Evolutionary conservation across 2,113 vertebrate genomes (phyloP), one percentile per base, ranked within the genome.

Genomic region (Poeciliopsis prolifica): DNA sequence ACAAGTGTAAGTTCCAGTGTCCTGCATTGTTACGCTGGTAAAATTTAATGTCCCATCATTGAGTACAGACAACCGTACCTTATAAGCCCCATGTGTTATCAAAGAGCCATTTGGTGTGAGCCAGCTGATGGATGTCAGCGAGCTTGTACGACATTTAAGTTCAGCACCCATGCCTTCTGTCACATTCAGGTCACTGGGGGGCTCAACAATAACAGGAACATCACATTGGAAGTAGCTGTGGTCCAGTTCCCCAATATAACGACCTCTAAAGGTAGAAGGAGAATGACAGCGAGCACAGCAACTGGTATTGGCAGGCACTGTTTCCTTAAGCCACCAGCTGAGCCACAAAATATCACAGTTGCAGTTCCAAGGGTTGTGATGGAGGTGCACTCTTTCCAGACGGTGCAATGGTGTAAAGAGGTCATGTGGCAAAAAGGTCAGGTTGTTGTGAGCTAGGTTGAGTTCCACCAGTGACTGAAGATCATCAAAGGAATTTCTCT

Each of bases 151-250:
- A 76, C 98, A 99, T 90, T 97, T 98, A 67, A 99, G 95, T 91
- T 99, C 98, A 4, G 96, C 97, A 5, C 95, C 96, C 96, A 97
- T 97, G 78, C 98, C 98, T 87, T 95, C 94, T 0, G 94, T 94
- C 71, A 94, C 93, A 70, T 95, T 95, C 62, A 94, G 88, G 86
- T 95, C 98, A 70, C 95, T 92, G 24, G 98, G 98, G 12, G 97
- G 97, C 93, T 99, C 97, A 80, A 98, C 94, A 67, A 99, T 99
- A 82, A 99, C 96, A 0, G 98, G 98, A 72, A 97, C 95, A 1
- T 97, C 97, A 76, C 98, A 99, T 0, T 97, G 97, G 88, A 99
- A 99, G 84, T 97, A 98, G 92, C 97, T 97, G 94, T 98, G 94
- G 81, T 95, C 94, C 72, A 95, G 79, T 82, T 95, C 94, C 1